Percentiles rank a stretch among this genome's conserved stretches.
Conservation (phyloP, 2,113 vertebrate species). For the Brachyhypopomus occidentalis region DNA sequence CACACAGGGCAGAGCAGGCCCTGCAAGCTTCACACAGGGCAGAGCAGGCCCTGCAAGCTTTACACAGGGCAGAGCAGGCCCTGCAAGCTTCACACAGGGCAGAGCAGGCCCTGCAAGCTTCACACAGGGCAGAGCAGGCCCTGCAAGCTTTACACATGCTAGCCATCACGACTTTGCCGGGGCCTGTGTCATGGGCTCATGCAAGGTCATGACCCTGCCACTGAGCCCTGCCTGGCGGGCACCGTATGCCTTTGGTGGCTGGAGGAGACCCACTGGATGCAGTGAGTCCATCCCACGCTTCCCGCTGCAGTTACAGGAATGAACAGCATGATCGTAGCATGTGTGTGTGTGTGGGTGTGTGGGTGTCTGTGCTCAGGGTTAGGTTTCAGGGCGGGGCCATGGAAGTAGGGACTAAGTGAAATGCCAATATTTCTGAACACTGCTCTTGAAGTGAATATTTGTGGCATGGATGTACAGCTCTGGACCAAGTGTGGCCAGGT, state of each 20-base stretch:
- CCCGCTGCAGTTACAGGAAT: neutral
- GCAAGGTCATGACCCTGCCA: slow-evolving; percentile 17
- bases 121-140: slow-evolving; percentile 26
- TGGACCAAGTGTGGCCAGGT: neutral
- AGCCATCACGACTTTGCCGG: slow-evolving; percentile 12
- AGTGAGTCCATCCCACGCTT: neutral
- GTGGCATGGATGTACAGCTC: neutral
- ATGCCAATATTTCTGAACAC: neutral
- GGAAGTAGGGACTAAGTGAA: neutral
- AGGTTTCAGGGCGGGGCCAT: neutral
- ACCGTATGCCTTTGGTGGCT: slow-evolving; percentile 12
- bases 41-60: slow-evolving; percentile 4
- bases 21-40: slow-evolving; percentile 1
- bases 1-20: slow-evolving; percentile 26
- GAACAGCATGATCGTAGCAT: neutral
- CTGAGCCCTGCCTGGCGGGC: slow-evolving; percentile 12
- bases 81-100: slow-evolving; percentile 1
- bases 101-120: slow-evolving; percentile 4
- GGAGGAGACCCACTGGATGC: neutral
- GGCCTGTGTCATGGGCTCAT: neutral
- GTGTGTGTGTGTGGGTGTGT: neutral
- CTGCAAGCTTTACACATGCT: neutral
- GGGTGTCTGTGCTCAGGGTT: neutral
- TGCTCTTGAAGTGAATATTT: neutral
- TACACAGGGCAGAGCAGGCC: slow-evolving; percentile 27